Evolutionary conservation across 2,888 invertebrate species (phyloP).

Genomic region (Dryocosmus kuriphilus): DNA sequence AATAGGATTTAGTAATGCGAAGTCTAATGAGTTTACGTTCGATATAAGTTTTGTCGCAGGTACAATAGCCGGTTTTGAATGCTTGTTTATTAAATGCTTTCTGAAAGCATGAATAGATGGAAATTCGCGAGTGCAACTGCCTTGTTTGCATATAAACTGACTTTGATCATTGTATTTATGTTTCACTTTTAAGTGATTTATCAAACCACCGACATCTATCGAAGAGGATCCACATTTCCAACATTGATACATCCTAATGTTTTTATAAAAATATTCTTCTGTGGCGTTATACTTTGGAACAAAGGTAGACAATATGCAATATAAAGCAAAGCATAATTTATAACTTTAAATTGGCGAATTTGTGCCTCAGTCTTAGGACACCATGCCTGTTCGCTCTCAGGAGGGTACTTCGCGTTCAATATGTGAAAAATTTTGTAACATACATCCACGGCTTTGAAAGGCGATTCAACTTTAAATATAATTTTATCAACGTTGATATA

Average conservation of each 20-base stretch:
- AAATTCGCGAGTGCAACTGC: background rate
- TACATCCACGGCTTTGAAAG: no score
- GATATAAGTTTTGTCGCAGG: no score
- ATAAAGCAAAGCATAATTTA: background rate
- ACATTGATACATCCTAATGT: background rate
- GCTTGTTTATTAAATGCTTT: background rate
- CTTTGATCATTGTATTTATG: background rate
- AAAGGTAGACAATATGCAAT: background rate
- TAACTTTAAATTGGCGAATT: background rate
- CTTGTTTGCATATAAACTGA: background rate
- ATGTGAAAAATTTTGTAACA: no score
- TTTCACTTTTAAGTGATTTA: no score
- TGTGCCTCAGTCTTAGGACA: background rate
- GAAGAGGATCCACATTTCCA: constrained; percentile 1
- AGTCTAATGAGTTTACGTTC: no score
- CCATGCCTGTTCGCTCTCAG: constrained; percentile 37
- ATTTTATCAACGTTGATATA: no score
- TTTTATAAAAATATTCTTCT: background rate
- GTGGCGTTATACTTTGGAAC: background rate
- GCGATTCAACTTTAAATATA: no score
- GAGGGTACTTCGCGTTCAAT: no score
- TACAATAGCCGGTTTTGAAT: background rate
- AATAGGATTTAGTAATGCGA: no score
- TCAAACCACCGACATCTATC: no score
- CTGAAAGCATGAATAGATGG: background rate